Base-by-base conservation (phyloP, 2,888 invertebrate genomes). In the Philhelius pedissequus region DNA sequence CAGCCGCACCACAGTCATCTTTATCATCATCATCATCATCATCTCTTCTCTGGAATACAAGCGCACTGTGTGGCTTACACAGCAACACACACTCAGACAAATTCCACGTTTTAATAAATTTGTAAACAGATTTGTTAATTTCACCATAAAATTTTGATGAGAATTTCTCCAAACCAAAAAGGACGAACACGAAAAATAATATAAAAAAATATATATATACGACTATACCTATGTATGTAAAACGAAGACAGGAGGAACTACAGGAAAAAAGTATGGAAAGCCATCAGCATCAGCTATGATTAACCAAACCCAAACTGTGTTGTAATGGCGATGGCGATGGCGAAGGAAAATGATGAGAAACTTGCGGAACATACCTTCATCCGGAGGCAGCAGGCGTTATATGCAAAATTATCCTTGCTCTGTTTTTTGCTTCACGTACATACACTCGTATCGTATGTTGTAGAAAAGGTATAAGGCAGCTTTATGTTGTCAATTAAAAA, bases 121-220 rank as follows among this genome's bases (percentile, higher is more conserved):
- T 91, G 90, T 91, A 90, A 91, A 90, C 90, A 91, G 90, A 91
- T 91, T 91, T 91, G 90, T 90, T 91, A 91, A 91, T 91, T 91
- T 91, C 88, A 89, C 88, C 90, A 90, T 90, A 89, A 90, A 91
- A 90, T 90, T 90, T 91, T 90, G 90, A 91, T 91, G 91, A 90
- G 90, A 89, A 89, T 89, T 89, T 89, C 88, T 87, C 89, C 89
- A 89, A 88, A 88, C 66, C 54, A 74, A 74, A 58, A 66, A 64
- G 52, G 74, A 54, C 62, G 48, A 69, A 66, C 50, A 4, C 15
- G 40, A 62, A 76, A 43, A 58, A 62, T 60, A 50, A 48, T 45
- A 50, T 56, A 11, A 35, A 56, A 56, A 35, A 35, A 35, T 27
- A 20, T 4, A 30, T 11, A n/a, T n/a, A n/a, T n/a, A n/a, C n/a